These are phyloP conservation scores for Allolobophora icterica DNA, from an alignment of 2,888 invertebrate genomes.

Conservation along the genomic window DNA sequence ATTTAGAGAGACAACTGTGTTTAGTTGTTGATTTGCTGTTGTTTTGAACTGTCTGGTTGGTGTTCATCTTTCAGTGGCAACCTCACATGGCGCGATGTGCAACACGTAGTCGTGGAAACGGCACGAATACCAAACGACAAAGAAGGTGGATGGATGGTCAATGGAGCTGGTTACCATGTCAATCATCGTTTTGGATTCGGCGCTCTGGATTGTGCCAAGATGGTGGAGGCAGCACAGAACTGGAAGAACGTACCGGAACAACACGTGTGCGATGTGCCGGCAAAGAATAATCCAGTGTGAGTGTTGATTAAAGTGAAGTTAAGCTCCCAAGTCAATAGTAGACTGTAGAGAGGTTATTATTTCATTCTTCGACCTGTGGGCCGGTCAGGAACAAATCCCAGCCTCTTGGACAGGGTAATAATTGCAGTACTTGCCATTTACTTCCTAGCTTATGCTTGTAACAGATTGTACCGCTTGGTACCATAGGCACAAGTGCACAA, in stretches of 20 bases:
- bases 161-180: constrained; percentile 62
- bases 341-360: background rate
- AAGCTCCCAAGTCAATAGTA: background rate
- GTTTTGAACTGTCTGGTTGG: background rate
- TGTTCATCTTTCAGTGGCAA: constrained; percentile 52
- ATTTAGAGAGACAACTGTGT: background rate
- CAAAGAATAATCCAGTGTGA: constrained; percentile 36
- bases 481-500: background rate
- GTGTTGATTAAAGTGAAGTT: constrained; percentile 31
- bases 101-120: constrained; percentile 61
- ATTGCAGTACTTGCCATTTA: background rate
- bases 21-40: background rate
- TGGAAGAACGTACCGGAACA: constrained; percentile 63
- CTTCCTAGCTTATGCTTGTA: background rate
- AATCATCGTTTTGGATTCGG: constrained; percentile 61
- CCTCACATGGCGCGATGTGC: constrained; percentile 64
- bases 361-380: background rate
- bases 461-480: background rate
- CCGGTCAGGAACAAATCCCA: background rate
- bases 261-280: constrained; percentile 55
- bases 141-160: constrained; percentile 69
- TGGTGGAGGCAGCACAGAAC: constrained; percentile 61
- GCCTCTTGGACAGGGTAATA: background rate
- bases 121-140: constrained; percentile 56
- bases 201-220: constrained; percentile 59